These are phyloP conservation scores for Apamea monoglypha DNA, from an alignment of 2,888 invertebrate species.

Conservation along the genomic window DNA sequence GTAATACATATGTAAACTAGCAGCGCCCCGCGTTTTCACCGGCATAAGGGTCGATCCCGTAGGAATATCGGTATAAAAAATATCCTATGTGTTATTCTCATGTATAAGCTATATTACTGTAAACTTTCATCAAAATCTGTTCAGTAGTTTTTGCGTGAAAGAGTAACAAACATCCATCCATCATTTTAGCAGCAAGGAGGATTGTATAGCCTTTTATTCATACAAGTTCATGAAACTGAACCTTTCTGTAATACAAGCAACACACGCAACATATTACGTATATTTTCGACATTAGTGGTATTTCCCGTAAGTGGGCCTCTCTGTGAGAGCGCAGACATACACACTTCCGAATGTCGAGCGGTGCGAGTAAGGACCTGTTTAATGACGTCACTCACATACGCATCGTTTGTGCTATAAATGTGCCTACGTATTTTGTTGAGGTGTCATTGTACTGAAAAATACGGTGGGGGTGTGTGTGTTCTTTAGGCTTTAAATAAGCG, in stretches of 20 bases:
- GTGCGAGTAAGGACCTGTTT: slow-evolving; percentile 52
- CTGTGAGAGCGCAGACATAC: slow-evolving; percentile 58
- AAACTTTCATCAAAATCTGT: too few relatives aligned
- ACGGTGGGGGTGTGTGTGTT: neutral
- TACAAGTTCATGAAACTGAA: slow-evolving; percentile 3
- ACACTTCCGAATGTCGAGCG: slow-evolving; percentile 61
- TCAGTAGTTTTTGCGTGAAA: too few relatives aligned
- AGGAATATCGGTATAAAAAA: too few relatives aligned
- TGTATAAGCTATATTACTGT: too few relatives aligned
- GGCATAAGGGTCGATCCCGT: too few relatives aligned
- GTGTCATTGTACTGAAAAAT: slow-evolving; percentile 37
- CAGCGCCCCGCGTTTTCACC: too few relatives aligned
- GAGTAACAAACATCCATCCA: too few relatives aligned
- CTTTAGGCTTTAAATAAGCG: neutral
- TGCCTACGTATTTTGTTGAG: slow-evolving; percentile 28
- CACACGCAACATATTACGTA: slow-evolving; percentile 25
- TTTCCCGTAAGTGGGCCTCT: slow-evolving; percentile 59
- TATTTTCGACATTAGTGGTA: slow-evolving; percentile 58
- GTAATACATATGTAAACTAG: too few relatives aligned
- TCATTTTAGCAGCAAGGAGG: too few relatives aligned
- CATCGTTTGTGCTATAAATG: slow-evolving; percentile 50
- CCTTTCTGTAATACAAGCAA: slow-evolving; percentile 14
- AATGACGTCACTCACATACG: slow-evolving; percentile 63
- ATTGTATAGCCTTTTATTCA: neutral
- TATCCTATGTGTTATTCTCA: too few relatives aligned